A percentile compares a stretch with the other conserved stretches of the same genome.
These are phyloP conservation scores for Tympanoctomys barrerae DNA, from an alignment of 2,797 vertebrate species.

Conservation along the genomic window DNA sequence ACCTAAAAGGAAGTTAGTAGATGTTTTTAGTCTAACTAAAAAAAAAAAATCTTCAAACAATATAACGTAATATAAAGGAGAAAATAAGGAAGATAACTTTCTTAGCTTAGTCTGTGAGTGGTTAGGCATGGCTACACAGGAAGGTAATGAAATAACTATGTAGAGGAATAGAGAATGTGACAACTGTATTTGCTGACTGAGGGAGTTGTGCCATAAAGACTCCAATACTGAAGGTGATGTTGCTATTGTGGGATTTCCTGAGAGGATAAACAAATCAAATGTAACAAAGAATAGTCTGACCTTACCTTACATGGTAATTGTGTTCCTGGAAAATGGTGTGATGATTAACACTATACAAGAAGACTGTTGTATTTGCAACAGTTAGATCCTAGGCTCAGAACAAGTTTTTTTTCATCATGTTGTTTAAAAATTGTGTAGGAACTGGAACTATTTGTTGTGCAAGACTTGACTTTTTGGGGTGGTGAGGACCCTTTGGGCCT, in stretches of 20 bases:
- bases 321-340: conserved; percentile 64
- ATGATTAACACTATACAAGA: conserved; percentile 62
- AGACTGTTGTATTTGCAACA: conserved; percentile 56
- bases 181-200: neutral
- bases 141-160: neutral
- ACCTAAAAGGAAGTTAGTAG: conserved; percentile 22
- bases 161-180: conserved; percentile 3
- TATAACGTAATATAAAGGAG: conserved; percentile 28
- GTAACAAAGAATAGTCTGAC: neutral
- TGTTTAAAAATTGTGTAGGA: conserved; percentile 51
- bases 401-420: conserved; percentile 45
- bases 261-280: conserved; percentile 30
- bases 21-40: neutral
- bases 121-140: conserved; percentile 12
- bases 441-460: conserved; percentile 9
- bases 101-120: neutral
- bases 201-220: neutral
- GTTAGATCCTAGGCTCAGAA: conserved; percentile 2
- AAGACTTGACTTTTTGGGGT: conserved; percentile 13
- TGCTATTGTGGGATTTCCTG: conserved; percentile 35
- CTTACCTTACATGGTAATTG: conserved; percentile 45
- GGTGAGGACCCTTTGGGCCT: neutral
- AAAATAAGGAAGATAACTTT: neutral
- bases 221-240: neutral
- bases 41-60: neutral